phyloP scores from a whole-genome alignment of 2,797 vertebrate genomes.

The Manis pentadactyla region DNA sequence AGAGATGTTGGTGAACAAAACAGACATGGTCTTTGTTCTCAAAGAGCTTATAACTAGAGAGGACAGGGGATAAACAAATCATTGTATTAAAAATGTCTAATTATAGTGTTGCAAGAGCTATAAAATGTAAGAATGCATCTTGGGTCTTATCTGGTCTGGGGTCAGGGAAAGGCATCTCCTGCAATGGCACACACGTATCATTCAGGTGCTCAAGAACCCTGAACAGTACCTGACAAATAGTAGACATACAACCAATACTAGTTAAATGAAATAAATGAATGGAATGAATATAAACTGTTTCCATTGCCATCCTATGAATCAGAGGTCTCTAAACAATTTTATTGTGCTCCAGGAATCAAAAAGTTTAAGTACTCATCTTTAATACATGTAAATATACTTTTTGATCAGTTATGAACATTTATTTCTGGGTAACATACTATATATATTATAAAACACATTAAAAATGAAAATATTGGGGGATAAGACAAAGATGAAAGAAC shows the following conservation, averaged over 20 bases:
- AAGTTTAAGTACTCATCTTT: background rate
- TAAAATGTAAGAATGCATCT: background rate
- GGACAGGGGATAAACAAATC: background rate
- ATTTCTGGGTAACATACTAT: background rate
- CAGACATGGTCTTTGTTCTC: background rate
- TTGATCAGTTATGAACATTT: background rate
- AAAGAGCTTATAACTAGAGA: background rate
- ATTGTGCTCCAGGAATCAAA: background rate
- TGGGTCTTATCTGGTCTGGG: background rate
- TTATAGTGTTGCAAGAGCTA: background rate
- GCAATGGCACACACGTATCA: background rate
- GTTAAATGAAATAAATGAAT: conserved; percentile 16
- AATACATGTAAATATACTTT: background rate
- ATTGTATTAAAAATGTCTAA: background rate
- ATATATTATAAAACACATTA: background rate
- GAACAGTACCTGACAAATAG: background rate
- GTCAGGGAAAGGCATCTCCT: background rate
- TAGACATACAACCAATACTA: background rate
- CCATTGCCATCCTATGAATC: background rate
- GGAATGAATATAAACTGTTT: background rate
- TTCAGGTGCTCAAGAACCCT: background rate
- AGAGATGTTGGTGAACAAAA: background rate
- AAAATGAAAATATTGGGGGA: background rate
- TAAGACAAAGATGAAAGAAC: background rate
- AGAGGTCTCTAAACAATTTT: background rate